Percentiles rank a stretch among this genome's conserved stretches.
Conservation (phyloP, 92 coral and sea anemone genomes). For the Desmophyllum pertusum region DNA sequence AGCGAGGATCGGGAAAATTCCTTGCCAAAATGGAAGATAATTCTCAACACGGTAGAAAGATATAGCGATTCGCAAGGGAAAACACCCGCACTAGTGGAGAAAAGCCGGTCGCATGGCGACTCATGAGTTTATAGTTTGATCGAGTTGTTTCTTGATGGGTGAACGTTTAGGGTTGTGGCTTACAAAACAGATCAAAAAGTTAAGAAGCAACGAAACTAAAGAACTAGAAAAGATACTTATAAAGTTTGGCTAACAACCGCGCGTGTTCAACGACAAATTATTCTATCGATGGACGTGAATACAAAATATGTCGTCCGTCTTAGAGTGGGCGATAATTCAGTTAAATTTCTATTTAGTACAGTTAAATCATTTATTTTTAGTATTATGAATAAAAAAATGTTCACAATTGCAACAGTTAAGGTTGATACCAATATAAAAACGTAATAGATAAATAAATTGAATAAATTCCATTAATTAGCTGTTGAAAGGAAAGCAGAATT, state of each 20-base stretch:
- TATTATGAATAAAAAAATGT: not conserved
- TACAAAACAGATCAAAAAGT: conserved; percentile 45
- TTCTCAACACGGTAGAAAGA: not conserved
- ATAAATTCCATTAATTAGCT: not conserved
- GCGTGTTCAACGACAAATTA: not conserved
- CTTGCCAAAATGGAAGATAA: conserved; percentile 6
- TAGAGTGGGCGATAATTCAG: too few species aligned
- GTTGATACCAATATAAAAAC: not conserved
- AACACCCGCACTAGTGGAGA: not conserved
- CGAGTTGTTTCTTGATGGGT: not conserved
- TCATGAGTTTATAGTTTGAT: not conserved
- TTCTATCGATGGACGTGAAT: not conserved
- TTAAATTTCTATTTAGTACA: not conserved
- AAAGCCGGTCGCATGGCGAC: not conserved
- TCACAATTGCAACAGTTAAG: not conserved
- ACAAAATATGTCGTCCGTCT: too few species aligned
- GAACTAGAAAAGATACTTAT: not conserved
- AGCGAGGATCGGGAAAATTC: not conserved
- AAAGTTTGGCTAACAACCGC: not conserved
- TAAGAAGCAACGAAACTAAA: conserved; percentile 13
- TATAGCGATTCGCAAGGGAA: too few species aligned
- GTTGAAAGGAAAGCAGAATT: not conserved
- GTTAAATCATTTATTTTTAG: not conserved
- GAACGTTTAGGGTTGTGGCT: conserved; percentile 12
- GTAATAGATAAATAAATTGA: not conserved